Evolutionary conservation across 2,797 vertebrate genomes (phyloP).

Genomic region (Tadarida brasiliensis): DNA sequence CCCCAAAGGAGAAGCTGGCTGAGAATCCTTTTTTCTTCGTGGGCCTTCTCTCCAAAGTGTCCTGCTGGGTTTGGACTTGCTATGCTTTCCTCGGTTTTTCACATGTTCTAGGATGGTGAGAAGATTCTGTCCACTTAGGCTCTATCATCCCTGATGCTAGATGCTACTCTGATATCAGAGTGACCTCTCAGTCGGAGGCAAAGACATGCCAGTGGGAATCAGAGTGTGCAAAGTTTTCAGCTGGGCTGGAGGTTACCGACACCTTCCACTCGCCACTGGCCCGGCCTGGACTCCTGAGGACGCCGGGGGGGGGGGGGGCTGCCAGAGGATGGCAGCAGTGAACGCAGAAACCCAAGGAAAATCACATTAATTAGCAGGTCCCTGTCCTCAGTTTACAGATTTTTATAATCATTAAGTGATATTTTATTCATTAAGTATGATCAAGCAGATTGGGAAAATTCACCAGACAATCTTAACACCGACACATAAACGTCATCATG

Average conservation of each 20-base stretch:
- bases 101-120: not conserved
- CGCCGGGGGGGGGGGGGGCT: not conserved
- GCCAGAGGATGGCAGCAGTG: not conserved
- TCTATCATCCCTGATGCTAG: not conserved
- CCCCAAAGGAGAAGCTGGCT: not conserved
- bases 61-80: not conserved
- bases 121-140: not conserved
- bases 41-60: not conserved
- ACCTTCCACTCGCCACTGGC: not conserved
- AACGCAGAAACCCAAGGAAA: conserved; percentile 40
- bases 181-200: not conserved
- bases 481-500: conserved; percentile 24
- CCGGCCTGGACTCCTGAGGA: not conserved
- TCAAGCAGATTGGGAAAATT: conserved; percentile 42
- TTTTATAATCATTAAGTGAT: conserved; percentile 11
- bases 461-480: conserved; percentile 42
- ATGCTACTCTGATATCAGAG: not conserved
- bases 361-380: not conserved
- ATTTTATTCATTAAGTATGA: conserved; percentile 31
- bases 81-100: not conserved
- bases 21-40: not conserved
- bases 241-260: not conserved
- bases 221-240: not conserved
- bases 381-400: not conserved
- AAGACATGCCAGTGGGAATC: not conserved